A percentile compares a stretch with the other conserved stretches of the same genome.
phyloP scores from a whole-genome alignment of 2,888 invertebrate species.

The Pristionchus japonicus region DNA sequence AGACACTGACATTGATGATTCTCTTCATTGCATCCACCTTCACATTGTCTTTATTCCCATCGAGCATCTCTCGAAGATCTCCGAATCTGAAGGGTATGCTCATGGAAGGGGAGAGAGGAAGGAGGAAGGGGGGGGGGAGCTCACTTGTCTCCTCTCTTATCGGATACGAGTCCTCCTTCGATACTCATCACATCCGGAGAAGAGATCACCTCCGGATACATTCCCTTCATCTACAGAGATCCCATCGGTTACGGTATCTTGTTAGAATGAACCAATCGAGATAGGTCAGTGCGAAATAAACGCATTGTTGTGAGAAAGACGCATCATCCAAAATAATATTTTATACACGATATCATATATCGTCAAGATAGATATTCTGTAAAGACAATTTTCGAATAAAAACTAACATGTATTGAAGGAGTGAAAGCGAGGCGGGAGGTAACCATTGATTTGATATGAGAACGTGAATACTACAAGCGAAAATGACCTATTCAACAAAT shows the following conservation, averaged over 20 bases:
- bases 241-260: background rate
- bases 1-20: constrained; percentile 86
- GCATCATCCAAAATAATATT: background rate
- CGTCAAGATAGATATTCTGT: background rate
- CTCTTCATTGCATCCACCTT: constrained; percentile 99
- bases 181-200: constrained; percentile 71
- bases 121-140: background rate
- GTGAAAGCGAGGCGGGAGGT: background rate
- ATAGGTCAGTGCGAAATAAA: background rate
- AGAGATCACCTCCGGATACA: constrained; percentile 67
- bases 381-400: background rate
- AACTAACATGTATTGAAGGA: background rate
- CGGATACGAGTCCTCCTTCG: constrained; percentile 73
- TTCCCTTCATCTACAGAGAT: constrained; percentile 38
- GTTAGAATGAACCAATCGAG: background rate
- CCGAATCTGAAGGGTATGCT: constrained; percentile 81
- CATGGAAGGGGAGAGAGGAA: background rate
- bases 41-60: constrained; percentile 94
- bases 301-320: background rate
- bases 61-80: constrained; percentile 96
- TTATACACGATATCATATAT: background rate
- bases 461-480: background rate
- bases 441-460: background rate
- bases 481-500: background rate
- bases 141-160: constrained; percentile 65